phyloP scores from a whole-genome alignment of 2,888 invertebrate species.

The Tryphoninae sp. region DNA sequence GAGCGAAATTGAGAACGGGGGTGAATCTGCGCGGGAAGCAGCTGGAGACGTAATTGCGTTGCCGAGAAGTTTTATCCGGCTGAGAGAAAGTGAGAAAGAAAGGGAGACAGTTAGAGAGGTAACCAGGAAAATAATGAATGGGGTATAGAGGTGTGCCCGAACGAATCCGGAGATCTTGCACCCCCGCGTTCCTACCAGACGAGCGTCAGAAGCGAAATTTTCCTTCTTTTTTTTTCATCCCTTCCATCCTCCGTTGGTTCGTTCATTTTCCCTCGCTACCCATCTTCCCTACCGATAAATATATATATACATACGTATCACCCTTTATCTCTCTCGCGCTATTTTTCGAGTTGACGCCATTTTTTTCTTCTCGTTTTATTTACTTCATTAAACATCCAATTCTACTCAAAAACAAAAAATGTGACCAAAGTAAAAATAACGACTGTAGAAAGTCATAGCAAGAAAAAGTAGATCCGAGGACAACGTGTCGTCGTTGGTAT shows the following conservation, averaged over 20 bases:
- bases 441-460: too few relatives aligned
- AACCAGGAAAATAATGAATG: slow-evolving; percentile 81
- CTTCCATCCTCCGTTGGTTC: slow-evolving; percentile 24
- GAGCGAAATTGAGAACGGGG: slow-evolving; percentile 56
- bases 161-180: slow-evolving; percentile 63
- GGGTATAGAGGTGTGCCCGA: slow-evolving; percentile 66
- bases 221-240: slow-evolving; percentile 46
- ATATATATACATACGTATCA: not conserved
- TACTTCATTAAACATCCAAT: slow-evolving; percentile 15
- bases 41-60: slow-evolving; percentile 80
- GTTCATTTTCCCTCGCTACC: slow-evolving; percentile 36
- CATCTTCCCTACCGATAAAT: not conserved
- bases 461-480: too few relatives aligned
- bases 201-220: slow-evolving; percentile 63
- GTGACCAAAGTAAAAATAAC: not conserved
- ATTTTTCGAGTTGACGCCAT: not conserved
- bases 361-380: not conserved
- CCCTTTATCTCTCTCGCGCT: slow-evolving; percentile 11
- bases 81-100: slow-evolving; percentile 54
- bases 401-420: not conserved
- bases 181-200: slow-evolving; percentile 53
- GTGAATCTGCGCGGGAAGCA: slow-evolving; percentile 67
- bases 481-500: too few relatives aligned
- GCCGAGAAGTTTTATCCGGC: slow-evolving; percentile 79
- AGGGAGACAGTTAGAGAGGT: slow-evolving; percentile 69